Conservation (phyloP, 2,888 invertebrate species). For the Holacanthella duospinosa region DNA sequence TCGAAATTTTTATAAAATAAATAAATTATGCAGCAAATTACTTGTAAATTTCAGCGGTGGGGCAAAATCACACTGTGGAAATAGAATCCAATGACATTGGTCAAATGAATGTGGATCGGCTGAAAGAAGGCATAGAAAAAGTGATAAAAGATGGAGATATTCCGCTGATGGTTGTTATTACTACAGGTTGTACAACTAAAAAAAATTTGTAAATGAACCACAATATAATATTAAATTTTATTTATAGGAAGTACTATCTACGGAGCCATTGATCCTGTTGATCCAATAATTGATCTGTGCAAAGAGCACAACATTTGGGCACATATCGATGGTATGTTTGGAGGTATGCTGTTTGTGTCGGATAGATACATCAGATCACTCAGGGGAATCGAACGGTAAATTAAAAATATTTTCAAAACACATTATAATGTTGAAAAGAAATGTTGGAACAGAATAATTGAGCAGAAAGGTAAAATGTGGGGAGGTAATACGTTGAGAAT, state of each 20-base stretch:
- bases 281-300: neutral
- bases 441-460: no score
- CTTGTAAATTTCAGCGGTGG: neutral
- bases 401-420: no score
- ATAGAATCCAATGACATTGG: neutral
- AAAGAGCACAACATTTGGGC: neutral
- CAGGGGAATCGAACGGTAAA: neutral
- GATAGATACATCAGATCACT: neutral
- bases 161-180: neutral
- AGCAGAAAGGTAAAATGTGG: no score
- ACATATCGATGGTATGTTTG: conserved; percentile 8
- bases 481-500: no score
- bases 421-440: no score
- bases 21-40: neutral
- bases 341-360: neutral
- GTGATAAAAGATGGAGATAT: neutral
- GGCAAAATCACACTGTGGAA: neutral
- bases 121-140: neutral
- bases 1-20: neutral
- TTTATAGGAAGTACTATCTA: conserved; percentile 3
- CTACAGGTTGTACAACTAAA: neutral
- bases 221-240: neutral
- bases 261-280: conserved; percentile 7
- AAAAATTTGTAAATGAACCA: neutral
- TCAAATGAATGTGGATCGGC: neutral